These are phyloP conservation scores for Polypterus bichir DNA, from an alignment of 2,113 vertebrate species.

Conservation along the genomic window DNA sequence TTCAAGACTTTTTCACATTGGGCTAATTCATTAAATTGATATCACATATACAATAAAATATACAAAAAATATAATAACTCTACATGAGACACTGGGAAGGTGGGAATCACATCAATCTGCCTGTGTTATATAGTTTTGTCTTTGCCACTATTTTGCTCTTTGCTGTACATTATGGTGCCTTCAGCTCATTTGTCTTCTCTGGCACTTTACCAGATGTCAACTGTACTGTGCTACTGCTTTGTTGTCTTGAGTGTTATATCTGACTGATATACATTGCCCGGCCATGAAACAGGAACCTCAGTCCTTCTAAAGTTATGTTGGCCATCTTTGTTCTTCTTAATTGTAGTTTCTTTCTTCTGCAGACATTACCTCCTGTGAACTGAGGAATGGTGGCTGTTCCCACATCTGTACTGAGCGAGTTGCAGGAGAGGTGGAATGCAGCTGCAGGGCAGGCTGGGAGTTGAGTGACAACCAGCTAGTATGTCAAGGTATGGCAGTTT, in stretches of 20 bases:
- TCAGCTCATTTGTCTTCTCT: no score
- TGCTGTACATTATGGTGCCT: no score
- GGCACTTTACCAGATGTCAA: no score
- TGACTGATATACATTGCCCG: neutral
- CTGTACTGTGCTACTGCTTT: neutral
- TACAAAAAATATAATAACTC: no score
- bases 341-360: neutral
- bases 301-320: neutral
- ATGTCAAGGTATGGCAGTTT: slow-evolving; percentile 34
- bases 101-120: no score
- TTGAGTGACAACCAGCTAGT: slow-evolving; percentile 35
- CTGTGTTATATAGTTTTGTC: no score
- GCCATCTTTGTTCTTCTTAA: neutral
- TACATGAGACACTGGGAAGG: no score
- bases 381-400: slow-evolving; percentile 55
- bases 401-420: slow-evolving; percentile 36
- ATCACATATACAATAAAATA: no score
- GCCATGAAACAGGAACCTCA: neutral
- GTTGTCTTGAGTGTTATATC: neutral
- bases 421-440: slow-evolving; percentile 40
- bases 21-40: no score
- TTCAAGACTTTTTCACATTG: no score
- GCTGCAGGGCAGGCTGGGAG: slow-evolving; percentile 48
- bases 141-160: no score
- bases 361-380: slow-evolving; percentile 49